Conservation (phyloP, 2,797 vertebrate species). For the Gymnothorax reevesii region DNA sequence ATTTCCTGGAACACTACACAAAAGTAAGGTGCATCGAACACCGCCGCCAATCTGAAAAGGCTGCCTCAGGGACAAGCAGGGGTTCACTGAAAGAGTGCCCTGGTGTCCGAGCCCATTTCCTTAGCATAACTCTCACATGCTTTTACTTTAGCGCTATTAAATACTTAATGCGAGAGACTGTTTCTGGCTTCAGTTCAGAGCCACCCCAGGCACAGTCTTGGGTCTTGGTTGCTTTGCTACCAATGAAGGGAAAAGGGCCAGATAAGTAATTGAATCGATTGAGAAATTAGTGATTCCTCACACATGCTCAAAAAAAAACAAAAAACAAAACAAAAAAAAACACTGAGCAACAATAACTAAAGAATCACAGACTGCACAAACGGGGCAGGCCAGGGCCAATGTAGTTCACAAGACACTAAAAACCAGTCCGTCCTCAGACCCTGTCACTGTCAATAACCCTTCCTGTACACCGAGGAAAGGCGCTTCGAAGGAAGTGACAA, state of each 20-base stretch:
- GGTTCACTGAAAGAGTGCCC: constrained; percentile 40
- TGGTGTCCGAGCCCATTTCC: constrained; percentile 55
- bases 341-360: constrained; percentile 36
- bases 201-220: neutral
- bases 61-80: constrained; percentile 35
- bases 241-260: constrained; percentile 31
- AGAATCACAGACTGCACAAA: constrained; percentile 53
- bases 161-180: constrained; percentile 35
- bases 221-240: constrained; percentile 28
- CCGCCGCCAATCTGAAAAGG: constrained; percentile 39
- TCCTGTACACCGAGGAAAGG: constrained; percentile 50
- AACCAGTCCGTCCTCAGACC: constrained; percentile 56
- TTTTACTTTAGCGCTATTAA: constrained; percentile 54
- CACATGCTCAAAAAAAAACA: constrained; percentile 20
- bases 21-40: constrained; percentile 39
- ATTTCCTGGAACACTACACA: constrained; percentile 45
- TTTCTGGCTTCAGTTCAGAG: constrained; percentile 19
- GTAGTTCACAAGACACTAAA: constrained; percentile 48
- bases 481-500: constrained; percentile 42
- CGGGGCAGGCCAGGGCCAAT: constrained; percentile 40
- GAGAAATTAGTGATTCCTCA: constrained; percentile 35
- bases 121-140: constrained; percentile 48
- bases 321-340: constrained; percentile 16
- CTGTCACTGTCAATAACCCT: constrained; percentile 48
- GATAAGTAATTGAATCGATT: constrained; percentile 19